A percentile compares a stretch with the other conserved stretches of the same genome.
phyloP scores from a whole-genome alignment of 2,797 vertebrate species.

The Stomatorhinus walkeri region DNA sequence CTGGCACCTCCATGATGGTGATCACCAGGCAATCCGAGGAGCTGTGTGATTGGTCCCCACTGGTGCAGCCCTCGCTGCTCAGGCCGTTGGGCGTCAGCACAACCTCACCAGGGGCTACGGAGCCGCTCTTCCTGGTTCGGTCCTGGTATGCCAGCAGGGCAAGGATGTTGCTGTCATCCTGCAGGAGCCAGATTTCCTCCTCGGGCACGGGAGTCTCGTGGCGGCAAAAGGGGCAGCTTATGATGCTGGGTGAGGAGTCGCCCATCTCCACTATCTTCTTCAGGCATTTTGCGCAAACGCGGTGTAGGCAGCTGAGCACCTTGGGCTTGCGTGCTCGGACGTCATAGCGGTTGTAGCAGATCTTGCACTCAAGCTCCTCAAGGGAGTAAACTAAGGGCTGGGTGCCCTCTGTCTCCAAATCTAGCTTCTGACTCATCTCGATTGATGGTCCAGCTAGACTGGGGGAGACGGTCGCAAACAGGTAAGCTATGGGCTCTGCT shows the following conservation, averaged over 20 bases:
- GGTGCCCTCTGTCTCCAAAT: conserved; percentile 33
- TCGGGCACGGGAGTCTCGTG: conserved; percentile 65
- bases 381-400: conserved; percentile 46
- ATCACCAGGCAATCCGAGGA: conserved; percentile 78
- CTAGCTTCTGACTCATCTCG: conserved; percentile 44
- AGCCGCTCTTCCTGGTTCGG: conserved; percentile 41
- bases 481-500: not conserved
- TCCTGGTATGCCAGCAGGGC: conserved; percentile 64
- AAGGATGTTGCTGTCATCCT: conserved; percentile 69
- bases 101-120: conserved; percentile 57
- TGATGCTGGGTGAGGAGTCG: conserved; percentile 53
- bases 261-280: conserved; percentile 69
- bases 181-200: conserved; percentile 69
- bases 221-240: conserved; percentile 81
- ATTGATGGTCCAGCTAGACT: not conserved
- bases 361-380: conserved; percentile 77
- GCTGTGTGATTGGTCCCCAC: conserved; percentile 44
- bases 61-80: conserved; percentile 29
- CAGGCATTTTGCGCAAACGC: conserved; percentile 74
- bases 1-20: conserved; percentile 79
- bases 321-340: conserved; percentile 64
- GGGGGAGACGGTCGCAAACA: not conserved
- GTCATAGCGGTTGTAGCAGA: conserved; percentile 78
- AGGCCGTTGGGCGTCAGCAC: conserved; percentile 69
- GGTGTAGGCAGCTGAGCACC: conserved; percentile 68